phyloP scores from a whole-genome alignment of 2,888 invertebrate species.

The Cremastinae sp. region DNA sequence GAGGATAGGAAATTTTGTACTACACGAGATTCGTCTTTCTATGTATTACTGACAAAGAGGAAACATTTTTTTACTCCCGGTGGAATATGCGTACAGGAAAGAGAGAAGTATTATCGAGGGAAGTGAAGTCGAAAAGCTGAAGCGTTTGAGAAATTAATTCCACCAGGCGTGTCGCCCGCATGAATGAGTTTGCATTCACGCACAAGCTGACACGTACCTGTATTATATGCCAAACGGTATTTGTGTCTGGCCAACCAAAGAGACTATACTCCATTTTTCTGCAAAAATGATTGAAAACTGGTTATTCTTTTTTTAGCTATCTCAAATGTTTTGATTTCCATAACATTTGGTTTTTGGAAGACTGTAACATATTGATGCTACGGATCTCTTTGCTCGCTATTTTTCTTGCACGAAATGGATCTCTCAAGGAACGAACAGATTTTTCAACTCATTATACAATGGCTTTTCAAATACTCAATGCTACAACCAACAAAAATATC shows the following conservation, averaged over 20 bases:
- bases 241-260: slow-evolving; percentile 33
- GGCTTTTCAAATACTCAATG: no score
- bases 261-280: slow-evolving; percentile 43
- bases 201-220: slow-evolving; percentile 58
- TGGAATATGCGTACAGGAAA: slow-evolving; percentile 44
- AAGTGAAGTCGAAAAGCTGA: slow-evolving; percentile 53
- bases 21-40: slow-evolving; percentile 30
- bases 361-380: slow-evolving; percentile 46
- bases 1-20: no score
- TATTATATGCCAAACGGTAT: slow-evolving; percentile 54
- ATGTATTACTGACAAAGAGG: neutral
- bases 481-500: no score
- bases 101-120: slow-evolving; percentile 43
- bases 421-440: no score
- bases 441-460: no score
- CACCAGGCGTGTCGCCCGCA: slow-evolving; percentile 56
- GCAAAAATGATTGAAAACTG: slow-evolving; percentile 44
- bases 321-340: slow-evolving; percentile 62
- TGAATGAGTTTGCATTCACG: slow-evolving; percentile 58
- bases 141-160: slow-evolving; percentile 57
- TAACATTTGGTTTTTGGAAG: slow-evolving; percentile 43
- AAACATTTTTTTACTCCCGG: slow-evolving; percentile 9
- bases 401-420: no score
- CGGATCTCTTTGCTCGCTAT: no score
- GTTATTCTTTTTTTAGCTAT: slow-evolving; percentile 39